Conservation (phyloP, 2,888 invertebrate species). For the Cremastinae sp. region DNA sequence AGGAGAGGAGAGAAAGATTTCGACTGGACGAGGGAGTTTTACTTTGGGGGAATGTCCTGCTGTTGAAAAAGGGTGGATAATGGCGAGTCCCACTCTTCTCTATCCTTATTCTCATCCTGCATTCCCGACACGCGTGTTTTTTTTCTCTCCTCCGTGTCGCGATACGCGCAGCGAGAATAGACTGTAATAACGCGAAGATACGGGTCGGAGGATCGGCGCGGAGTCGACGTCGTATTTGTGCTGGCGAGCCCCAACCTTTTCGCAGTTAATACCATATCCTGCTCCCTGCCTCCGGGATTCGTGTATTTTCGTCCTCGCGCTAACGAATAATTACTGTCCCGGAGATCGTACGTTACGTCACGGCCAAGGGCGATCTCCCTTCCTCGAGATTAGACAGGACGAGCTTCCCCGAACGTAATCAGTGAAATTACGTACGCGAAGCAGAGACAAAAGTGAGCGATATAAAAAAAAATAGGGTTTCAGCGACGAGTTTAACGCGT, state of each 20-base stretch:
- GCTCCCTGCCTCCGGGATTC: constrained; percentile 31
- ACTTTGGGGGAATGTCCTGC: constrained; percentile 16
- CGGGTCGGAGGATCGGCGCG: constrained; percentile 26
- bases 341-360: constrained; percentile 63
- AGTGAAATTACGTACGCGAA: constrained; percentile 47
- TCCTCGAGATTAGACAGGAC: constrained; percentile 21
- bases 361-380: constrained; percentile 45
- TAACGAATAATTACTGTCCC: constrained; percentile 73
- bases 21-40: constrained; percentile 31
- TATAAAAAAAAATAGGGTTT: constrained; percentile 37
- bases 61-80: constrained; percentile 61
- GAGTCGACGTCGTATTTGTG: constrained; percentile 39
- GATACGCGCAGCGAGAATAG: constrained; percentile 18
- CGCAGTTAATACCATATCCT: constrained; percentile 25
- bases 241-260: constrained; percentile 37
- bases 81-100: constrained; percentile 56
- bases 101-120: constrained; percentile 38
- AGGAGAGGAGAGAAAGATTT: constrained; percentile 46
- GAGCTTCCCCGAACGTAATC: constrained; percentile 55
- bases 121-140: constrained; percentile 21
- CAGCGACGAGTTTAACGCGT: constrained; percentile 67
- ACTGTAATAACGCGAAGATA: constrained; percentile 53
- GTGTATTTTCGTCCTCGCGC: constrained; percentile 60
- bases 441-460: constrained; percentile 43
- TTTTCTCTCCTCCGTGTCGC: constrained; percentile 17